These are phyloP conservation scores for Smutsia temminckii DNA, from an alignment of 2,797 vertebrate genomes.

Conservation along the genomic window DNA sequence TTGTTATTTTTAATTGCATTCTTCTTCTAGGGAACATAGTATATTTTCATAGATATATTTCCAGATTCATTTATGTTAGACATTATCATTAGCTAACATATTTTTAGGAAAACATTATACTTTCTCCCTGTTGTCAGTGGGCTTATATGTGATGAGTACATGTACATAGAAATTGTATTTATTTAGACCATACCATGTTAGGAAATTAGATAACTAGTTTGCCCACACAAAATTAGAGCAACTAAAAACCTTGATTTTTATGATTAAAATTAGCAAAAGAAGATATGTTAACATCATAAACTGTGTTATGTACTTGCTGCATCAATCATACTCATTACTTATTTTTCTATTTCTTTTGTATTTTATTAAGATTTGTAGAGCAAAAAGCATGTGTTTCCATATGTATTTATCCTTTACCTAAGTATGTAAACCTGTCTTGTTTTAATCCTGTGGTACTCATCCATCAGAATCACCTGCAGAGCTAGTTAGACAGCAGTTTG, in stretches of 20 bases:
- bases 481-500: neutral
- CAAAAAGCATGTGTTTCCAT: neutral
- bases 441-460: neutral
- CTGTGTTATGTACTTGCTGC: neutral
- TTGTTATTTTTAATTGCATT: neutral
- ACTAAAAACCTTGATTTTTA: neutral
- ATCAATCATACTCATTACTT: neutral
- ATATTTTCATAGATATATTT: constrained; percentile 51
- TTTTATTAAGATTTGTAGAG: neutral
- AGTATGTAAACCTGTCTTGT: neutral
- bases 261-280: neutral
- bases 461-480: neutral
- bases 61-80: neutral
- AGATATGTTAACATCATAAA: neutral
- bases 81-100: neutral
- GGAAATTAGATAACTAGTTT: neutral
- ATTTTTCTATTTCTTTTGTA: neutral
- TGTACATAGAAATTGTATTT: neutral
- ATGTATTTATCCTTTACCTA: neutral
- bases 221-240: neutral
- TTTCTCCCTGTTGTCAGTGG: neutral
- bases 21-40: neutral
- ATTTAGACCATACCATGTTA: neutral
- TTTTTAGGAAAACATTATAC: neutral
- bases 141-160: neutral